Conservation (phyloP, 2,888 invertebrate genomes). For the Pediacus dermestoides region DNA sequence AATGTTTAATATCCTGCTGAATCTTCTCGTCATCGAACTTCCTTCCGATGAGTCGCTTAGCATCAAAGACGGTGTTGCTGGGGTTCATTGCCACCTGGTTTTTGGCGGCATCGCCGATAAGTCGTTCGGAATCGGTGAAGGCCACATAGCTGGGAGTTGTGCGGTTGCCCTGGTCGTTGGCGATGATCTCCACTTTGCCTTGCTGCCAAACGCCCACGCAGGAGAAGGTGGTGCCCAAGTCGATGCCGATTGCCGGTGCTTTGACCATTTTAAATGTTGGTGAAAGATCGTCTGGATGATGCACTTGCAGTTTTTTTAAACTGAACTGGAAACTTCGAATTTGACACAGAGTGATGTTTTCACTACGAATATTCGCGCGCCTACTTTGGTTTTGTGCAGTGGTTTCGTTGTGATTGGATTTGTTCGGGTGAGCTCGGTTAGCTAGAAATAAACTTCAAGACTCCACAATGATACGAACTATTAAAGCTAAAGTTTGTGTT, state of each 20-base stretch:
- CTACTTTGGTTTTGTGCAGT: slow-evolving; percentile 13
- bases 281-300: slow-evolving; percentile 7
- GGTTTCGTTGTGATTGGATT: slow-evolving; percentile 12
- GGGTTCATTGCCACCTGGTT: slow-evolving; percentile 77
- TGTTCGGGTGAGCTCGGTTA: slow-evolving; percentile 3
- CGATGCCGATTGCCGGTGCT: slow-evolving; percentile 45
- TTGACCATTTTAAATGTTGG: slow-evolving; percentile 30
- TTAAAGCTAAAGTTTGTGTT: too few species aligned
- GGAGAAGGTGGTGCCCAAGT: slow-evolving; percentile 83
- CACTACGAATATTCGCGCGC: slow-evolving; percentile 19
- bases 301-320: slow-evolving; percentile 6
- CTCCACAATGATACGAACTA: too few species aligned
- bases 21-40: slow-evolving; percentile 72
- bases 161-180: slow-evolving; percentile 85
- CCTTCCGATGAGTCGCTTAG: slow-evolving; percentile 75
- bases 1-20: slow-evolving; percentile 76
- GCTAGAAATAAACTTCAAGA: too few species aligned
- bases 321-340: slow-evolving; percentile 16
- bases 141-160: slow-evolving; percentile 87
- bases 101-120: slow-evolving; percentile 84
- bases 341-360: slow-evolving; percentile 15
- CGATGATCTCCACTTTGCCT: slow-evolving; percentile 81
- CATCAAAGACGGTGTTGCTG: slow-evolving; percentile 68
- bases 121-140: slow-evolving; percentile 78
- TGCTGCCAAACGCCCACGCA: slow-evolving; percentile 79